phyloP scores from a whole-genome alignment of 2,888 invertebrate species.

The Callimorpha dominula region DNA sequence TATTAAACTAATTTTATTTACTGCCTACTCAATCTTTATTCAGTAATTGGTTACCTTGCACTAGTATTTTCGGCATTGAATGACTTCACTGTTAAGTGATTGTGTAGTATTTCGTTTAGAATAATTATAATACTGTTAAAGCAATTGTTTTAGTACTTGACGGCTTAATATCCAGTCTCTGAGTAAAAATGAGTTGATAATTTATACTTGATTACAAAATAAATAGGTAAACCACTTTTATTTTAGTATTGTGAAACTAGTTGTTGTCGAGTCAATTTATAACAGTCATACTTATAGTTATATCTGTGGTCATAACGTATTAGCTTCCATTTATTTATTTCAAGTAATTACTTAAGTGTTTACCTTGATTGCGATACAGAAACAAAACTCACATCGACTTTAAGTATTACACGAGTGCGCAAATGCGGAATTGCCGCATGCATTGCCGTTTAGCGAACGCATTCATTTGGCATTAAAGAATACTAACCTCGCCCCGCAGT shows the following conservation, averaged over 20 bases:
- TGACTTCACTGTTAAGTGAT: background rate
- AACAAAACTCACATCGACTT: background rate
- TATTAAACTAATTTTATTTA: background rate
- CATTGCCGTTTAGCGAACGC: background rate
- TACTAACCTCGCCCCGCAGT: too few species aligned
- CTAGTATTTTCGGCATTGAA: background rate
- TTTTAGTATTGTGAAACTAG: background rate
- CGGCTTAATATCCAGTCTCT: background rate
- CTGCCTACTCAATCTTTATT: background rate
- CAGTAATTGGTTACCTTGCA: background rate
- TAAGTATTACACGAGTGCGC: background rate
- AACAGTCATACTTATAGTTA: background rate
- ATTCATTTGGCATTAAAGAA: background rate
- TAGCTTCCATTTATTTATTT: background rate
- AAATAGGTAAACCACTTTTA: background rate
- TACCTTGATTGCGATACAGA: background rate
- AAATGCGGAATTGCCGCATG: background rate
- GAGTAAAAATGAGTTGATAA: background rate
- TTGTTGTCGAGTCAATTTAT: background rate
- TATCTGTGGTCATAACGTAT: too few species aligned
- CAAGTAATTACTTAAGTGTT: background rate
- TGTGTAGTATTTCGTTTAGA: background rate
- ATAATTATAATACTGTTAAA: background rate
- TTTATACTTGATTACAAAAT: background rate
- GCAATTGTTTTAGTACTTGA: background rate